Percentiles rank a stretch among this genome's conserved stretches.
phyloP scores from a whole-genome alignment of 2,888 invertebrate genomes.

The Neoaliturus tenellus region DNA sequence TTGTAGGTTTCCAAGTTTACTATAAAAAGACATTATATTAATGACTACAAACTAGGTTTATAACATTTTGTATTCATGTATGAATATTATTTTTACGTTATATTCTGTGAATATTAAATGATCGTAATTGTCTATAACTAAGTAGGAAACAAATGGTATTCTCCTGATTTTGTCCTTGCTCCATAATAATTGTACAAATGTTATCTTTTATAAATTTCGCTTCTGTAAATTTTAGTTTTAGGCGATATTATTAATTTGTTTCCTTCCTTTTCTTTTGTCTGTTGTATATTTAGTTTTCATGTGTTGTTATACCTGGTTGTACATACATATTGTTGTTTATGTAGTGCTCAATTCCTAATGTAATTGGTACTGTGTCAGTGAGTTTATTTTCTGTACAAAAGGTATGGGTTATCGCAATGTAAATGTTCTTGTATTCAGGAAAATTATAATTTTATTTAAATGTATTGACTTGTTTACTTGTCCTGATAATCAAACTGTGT shows the following conservation, averaged over 20 bases:
- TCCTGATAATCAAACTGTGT: too few relatives aligned
- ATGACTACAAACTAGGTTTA: neutral
- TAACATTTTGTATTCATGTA: conserved; percentile 38
- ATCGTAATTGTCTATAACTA: neutral
- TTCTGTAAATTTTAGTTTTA: conserved; percentile 8
- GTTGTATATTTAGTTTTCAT: conserved; percentile 36
- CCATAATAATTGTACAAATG: conserved; percentile 6
- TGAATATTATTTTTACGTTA: conserved; percentile 36
- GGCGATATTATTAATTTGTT: neutral
- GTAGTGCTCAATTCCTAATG: conserved; percentile 7
- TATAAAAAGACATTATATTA: conserved; percentile 48
- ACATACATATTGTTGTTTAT: conserved; percentile 21
- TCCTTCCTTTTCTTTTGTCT: conserved; percentile 8
- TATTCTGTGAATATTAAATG: conserved; percentile 48
- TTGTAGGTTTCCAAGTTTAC: conserved; percentile 4
- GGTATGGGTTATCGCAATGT: conserved; percentile 38
- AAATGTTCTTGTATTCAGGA: conserved; percentile 27
- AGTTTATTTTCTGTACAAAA: conserved; percentile 31
- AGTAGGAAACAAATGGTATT: neutral
- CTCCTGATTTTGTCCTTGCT: neutral
- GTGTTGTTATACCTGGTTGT: conserved; percentile 18
- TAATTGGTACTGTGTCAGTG: neutral
- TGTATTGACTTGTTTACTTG: too few relatives aligned
- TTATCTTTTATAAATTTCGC: neutral
- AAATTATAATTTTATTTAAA: conserved; percentile 45